Percentiles rank a stretch among this genome's conserved stretches.
phyloP scores from a whole-genome alignment of 92 coral and sea anemone species.

The Zoanthus solanderi region DNA sequence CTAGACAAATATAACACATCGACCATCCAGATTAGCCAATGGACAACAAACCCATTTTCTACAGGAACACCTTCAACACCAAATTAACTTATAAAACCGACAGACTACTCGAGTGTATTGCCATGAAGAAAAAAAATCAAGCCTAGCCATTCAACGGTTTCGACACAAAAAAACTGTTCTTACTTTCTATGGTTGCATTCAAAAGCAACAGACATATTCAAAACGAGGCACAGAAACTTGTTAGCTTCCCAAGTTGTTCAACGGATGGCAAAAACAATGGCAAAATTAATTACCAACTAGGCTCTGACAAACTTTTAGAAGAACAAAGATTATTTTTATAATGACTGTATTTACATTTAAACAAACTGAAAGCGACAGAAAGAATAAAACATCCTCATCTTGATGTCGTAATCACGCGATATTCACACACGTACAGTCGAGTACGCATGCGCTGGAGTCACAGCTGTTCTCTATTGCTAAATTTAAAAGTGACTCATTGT shows the following conservation, averaged over 20 bases:
- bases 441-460: no score
- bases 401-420: no score
- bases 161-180: no score
- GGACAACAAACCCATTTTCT: no score
- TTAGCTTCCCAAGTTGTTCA: background rate
- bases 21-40: no score
- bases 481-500: background rate
- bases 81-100: constrained; percentile 20
- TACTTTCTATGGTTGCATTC: no score
- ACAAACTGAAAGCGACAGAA: background rate
- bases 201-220: background rate
- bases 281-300: no score
- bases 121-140: background rate
- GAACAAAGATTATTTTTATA: background rate
- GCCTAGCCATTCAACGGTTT: no score
- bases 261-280: background rate
- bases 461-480: background rate
- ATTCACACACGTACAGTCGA: no score
- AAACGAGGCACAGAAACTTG: background rate
- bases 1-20: no score
- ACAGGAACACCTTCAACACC: background rate
- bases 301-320: background rate
- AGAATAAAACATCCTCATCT: background rate
- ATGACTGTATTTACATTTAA: constrained; percentile 24
- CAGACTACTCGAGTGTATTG: background rate